Conservation (phyloP, 2,888 invertebrate species). For the Dynastes tityus region DNA sequence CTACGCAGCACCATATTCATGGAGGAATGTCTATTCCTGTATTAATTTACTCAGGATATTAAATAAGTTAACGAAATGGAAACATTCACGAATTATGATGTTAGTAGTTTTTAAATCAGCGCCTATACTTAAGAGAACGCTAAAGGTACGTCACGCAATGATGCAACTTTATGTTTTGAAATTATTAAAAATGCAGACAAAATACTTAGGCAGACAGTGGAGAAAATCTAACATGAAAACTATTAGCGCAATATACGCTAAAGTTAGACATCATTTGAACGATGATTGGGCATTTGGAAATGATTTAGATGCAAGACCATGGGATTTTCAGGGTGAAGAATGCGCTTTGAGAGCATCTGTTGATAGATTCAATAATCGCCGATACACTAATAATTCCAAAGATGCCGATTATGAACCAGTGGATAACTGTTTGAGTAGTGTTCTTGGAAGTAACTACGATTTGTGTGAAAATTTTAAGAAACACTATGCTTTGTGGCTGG, state of each 20-base stretch:
- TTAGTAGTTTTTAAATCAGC: constrained; percentile 99
- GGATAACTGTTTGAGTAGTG: constrained; percentile 88
- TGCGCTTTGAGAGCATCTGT: constrained; percentile 94
- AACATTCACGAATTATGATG: constrained; percentile 99
- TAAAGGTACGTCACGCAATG: constrained; percentile 96
- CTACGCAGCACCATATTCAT: constrained; percentile 89
- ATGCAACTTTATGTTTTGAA: constrained; percentile 99
- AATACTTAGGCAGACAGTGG: constrained; percentile 99
- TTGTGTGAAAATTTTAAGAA: constrained; percentile 94
- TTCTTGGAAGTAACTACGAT: constrained; percentile 84
- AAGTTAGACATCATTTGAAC: constrained; percentile 95
- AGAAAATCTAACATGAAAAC: constrained; percentile 99
- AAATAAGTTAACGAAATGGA: constrained; percentile 99
- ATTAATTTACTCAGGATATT: constrained; percentile 96
- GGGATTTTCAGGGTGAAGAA: constrained; percentile 99
- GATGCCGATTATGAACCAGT: constrained; percentile 78
- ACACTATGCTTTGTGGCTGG: constrained; percentile 95
- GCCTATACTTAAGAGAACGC: constrained; percentile 95
- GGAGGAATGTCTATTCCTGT: constrained; percentile 98
- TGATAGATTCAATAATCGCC: constrained; percentile 94
- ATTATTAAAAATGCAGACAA: constrained; percentile 99
- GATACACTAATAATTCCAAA: constrained; percentile 75
- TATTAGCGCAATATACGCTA: constrained; percentile 98
- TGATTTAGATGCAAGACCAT: constrained; percentile 96
- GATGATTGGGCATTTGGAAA: constrained; percentile 99